A percentile compares a stretch with the other conserved stretches of the same genome.
These are phyloP conservation scores for Lymantria monacha DNA, from an alignment of 2,888 invertebrate species.

Conservation along the genomic window DNA sequence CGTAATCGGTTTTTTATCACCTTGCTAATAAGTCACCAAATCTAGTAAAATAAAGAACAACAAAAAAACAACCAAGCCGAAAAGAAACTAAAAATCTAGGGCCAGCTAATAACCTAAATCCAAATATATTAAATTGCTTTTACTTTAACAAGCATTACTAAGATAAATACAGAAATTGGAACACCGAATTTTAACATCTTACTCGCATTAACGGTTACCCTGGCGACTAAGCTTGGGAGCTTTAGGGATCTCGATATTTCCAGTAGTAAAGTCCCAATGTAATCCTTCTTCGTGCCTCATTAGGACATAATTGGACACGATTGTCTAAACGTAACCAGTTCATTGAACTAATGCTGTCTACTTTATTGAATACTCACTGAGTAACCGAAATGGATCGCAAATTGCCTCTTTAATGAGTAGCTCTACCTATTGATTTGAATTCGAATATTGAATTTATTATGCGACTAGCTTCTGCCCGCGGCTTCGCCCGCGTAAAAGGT, in stretches of 20 bases:
- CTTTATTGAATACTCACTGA: conserved; percentile 18
- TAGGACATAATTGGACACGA: conserved; percentile 20
- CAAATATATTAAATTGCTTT: not conserved
- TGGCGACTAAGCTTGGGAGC: conserved; percentile 18
- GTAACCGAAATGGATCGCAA: conserved; percentile 5
- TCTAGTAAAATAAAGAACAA: too few relatives aligned
- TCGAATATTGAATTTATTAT: not conserved
- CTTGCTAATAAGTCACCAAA: too few relatives aligned
- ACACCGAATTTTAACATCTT: conserved; percentile 3
- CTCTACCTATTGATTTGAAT: conserved; percentile 1
- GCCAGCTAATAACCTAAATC: too few relatives aligned
- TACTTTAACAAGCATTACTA: not conserved
- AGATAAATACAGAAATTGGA: not conserved
- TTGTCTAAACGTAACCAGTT: conserved; percentile 27
- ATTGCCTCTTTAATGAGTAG: conserved; percentile 3
- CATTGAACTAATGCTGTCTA: conserved; percentile 27
- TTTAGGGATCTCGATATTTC: conserved; percentile 13
- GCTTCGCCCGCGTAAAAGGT: too few relatives aligned
- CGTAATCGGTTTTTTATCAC: too few relatives aligned
- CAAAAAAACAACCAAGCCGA: too few relatives aligned
- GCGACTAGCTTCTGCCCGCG: too few relatives aligned
- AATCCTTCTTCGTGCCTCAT: conserved; percentile 31
- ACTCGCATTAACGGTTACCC: conserved; percentile 16
- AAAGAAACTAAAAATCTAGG: too few relatives aligned
- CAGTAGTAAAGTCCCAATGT: conserved; percentile 12